These are phyloP conservation scores for Microplitis demolitor DNA, from an alignment of 1,140 invertebrate genomes.

Conservation along the genomic window DNA sequence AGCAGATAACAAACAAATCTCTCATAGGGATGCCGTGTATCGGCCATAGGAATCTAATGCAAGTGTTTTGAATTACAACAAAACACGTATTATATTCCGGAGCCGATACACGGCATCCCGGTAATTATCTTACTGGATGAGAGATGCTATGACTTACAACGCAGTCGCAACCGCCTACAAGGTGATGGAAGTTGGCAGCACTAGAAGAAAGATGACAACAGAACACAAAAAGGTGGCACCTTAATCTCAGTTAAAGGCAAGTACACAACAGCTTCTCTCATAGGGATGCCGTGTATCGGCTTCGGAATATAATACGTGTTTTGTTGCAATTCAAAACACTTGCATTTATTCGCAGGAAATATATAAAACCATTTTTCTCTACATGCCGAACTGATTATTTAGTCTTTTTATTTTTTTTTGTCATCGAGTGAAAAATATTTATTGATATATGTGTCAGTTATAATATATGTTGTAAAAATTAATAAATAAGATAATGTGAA, in stretches of 20 bases:
- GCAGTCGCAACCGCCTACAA: neutral
- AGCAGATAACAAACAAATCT: slow-evolving; percentile 30
- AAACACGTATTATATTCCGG: slow-evolving; percentile 27
- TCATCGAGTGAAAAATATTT: too few relatives aligned
- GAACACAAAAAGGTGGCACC: too few relatives aligned
- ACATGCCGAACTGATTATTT: too few relatives aligned
- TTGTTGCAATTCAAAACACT: too few relatives aligned
- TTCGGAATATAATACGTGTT: slow-evolving; percentile 14
- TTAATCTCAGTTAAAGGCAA: neutral
- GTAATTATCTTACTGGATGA: slow-evolving; percentile 29
- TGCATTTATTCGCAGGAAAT: too few relatives aligned
- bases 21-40: slow-evolving; percentile 32
- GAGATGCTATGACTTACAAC: slow-evolving; percentile 16
- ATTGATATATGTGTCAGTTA: too few relatives aligned
- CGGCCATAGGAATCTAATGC: slow-evolving; percentile 25
- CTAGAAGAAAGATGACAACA: neutral
- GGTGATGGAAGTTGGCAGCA: neutral
- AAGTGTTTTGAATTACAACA: slow-evolving; percentile 24
- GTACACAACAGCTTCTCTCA: neutral
- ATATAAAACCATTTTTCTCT: too few relatives aligned
- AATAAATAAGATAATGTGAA: too few relatives aligned
- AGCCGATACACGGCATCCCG: slow-evolving; percentile 29
- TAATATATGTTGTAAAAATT: too few relatives aligned
- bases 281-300: slow-evolving; percentile 26
- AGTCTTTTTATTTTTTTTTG: too few relatives aligned